Evolutionary conservation across 2,113 vertebrate species (phyloP).

Genomic region (Pangasianodon hypophthalmus): DNA sequence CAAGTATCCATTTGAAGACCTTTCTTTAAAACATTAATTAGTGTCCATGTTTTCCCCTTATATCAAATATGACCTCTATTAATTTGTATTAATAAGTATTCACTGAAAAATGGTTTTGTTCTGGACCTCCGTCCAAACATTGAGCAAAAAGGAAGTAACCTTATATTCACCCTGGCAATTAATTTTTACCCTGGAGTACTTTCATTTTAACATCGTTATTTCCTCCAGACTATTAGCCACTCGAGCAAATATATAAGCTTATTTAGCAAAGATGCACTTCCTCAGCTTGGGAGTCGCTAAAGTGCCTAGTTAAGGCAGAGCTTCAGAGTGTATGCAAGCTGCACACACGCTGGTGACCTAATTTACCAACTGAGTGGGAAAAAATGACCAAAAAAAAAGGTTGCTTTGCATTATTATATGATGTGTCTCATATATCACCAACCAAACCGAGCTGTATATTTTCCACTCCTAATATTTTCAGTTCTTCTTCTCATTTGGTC

Average conservation of each 20-base stretch:
- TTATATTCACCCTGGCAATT: not conserved
- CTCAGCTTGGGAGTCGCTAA: conserved; percentile 65
- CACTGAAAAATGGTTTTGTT: not conserved
- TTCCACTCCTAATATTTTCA: conserved; percentile 11
- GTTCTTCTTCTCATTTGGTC: conserved; percentile 60
- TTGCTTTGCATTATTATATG: conserved; percentile 38
- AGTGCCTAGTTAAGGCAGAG: conserved; percentile 73
- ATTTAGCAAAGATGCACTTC: conserved; percentile 25
- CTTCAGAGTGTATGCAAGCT: conserved; percentile 69
- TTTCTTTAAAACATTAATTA: not conserved
- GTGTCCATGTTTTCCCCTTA: not conserved
- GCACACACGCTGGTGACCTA: conserved; percentile 69
- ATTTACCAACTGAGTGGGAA: conserved; percentile 65
- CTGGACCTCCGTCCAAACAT: not conserved
- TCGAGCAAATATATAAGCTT: not conserved
- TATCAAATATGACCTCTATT: not conserved
- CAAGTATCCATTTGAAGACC: not conserved
- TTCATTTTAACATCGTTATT: conserved; percentile 20
- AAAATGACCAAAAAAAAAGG: not conserved
- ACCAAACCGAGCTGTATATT: conserved; percentile 59
- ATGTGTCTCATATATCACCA: conserved; percentile 56
- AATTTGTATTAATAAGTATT: not conserved
- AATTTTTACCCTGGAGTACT: not conserved
- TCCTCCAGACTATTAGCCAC: not conserved
- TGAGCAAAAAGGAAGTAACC: not conserved